Evolutionary conservation across 2,113 vertebrate genomes (phyloP).

Genomic region (Nerophis lumbriciformis): DNA sequence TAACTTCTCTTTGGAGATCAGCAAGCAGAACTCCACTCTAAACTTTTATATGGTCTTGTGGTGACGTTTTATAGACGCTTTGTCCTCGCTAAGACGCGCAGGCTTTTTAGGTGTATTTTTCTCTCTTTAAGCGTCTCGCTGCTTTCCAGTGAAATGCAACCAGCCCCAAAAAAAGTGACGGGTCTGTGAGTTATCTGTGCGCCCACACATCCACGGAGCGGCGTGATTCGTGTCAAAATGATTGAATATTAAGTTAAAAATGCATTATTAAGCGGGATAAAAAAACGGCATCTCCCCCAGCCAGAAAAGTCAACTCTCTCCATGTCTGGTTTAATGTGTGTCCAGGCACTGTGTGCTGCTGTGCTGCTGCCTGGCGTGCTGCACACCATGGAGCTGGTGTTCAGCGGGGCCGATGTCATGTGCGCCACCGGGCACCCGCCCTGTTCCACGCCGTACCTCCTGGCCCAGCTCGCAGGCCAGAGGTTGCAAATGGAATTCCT

Average conservation of each 20-base stretch:
- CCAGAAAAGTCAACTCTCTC: background rate
- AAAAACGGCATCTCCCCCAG: background rate
- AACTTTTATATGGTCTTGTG: slow-evolving; percentile 50
- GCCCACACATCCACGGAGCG: slow-evolving; percentile 12
- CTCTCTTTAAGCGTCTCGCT: slow-evolving; percentile 17
- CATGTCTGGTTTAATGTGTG: slow-evolving; percentile 5
- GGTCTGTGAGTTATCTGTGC: slow-evolving; percentile 11
- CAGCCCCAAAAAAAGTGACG: slow-evolving; percentile 13
- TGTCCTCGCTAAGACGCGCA: slow-evolving; percentile 43
- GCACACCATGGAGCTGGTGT: slow-evolving; percentile 85
- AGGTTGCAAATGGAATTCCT: slow-evolving; percentile 94
- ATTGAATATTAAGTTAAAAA: background rate
- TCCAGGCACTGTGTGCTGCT: slow-evolving; percentile 83
- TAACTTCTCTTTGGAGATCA: slow-evolving; percentile 56
- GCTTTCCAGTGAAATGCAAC: slow-evolving; percentile 12
- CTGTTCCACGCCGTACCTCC: slow-evolving; percentile 84
- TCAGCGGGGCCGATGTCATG: slow-evolving; percentile 91
- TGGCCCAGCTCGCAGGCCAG: slow-evolving; percentile 89
- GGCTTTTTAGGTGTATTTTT: slow-evolving; percentile 27
- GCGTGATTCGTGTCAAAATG: background rate
- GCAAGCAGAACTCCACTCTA: slow-evolving; percentile 35
- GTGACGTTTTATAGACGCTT: slow-evolving; percentile 45
- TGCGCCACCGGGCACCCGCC: slow-evolving; percentile 85
- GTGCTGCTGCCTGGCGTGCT: slow-evolving; percentile 82
- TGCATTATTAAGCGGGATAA: slow-evolving; percentile 4